Conservation (phyloP, 1,140 invertebrate species). For the Drosophila melanica region DNA sequence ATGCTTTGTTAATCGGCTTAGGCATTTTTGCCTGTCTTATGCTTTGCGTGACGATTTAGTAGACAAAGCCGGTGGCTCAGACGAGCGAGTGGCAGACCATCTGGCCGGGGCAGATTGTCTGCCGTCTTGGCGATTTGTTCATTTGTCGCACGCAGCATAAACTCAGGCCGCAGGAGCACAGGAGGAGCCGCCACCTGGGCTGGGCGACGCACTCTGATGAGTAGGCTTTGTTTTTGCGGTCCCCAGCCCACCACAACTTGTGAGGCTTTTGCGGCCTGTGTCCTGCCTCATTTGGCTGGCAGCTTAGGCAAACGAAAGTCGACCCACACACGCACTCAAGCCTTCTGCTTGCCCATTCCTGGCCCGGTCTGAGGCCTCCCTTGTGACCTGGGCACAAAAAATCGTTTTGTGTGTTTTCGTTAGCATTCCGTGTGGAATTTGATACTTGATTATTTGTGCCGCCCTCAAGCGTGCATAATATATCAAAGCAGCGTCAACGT, state of each 20-base stretch:
- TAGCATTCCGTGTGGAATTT: constrained; percentile 81
- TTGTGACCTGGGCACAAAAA: constrained; percentile 54
- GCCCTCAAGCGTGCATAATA: constrained; percentile 81
- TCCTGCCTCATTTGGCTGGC: constrained; percentile 68
- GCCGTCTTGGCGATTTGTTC: constrained; percentile 52
- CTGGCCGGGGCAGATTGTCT: constrained; percentile 41
- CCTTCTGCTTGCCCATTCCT: constrained; percentile 32
- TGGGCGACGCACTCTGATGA: constrained; percentile 40
- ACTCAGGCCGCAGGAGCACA: constrained; percentile 29
- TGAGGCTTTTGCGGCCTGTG: constrained; percentile 34
- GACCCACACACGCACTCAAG: neutral
- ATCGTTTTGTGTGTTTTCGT: constrained; percentile 71
- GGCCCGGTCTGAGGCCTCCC: constrained; percentile 31
- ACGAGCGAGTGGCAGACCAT: constrained; percentile 57
- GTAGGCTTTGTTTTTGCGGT: constrained; percentile 43
- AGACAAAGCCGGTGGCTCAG: constrained; percentile 64
- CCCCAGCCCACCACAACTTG: constrained; percentile 38
- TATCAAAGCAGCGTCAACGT: constrained; percentile 78
- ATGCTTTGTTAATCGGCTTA: constrained; percentile 80
- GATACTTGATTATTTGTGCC: constrained; percentile 82
- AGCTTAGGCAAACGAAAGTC: constrained; percentile 48
- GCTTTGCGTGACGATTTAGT: constrained; percentile 40
- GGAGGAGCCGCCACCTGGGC: constrained; percentile 29
- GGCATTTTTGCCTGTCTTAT: constrained; percentile 59
- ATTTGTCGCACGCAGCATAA: constrained; percentile 73